Evolutionary conservation across 2,888 invertebrate genomes (phyloP), one percentile per base, ranked within the genome.

Genomic region (Drosophila nigritarsus): DNA sequence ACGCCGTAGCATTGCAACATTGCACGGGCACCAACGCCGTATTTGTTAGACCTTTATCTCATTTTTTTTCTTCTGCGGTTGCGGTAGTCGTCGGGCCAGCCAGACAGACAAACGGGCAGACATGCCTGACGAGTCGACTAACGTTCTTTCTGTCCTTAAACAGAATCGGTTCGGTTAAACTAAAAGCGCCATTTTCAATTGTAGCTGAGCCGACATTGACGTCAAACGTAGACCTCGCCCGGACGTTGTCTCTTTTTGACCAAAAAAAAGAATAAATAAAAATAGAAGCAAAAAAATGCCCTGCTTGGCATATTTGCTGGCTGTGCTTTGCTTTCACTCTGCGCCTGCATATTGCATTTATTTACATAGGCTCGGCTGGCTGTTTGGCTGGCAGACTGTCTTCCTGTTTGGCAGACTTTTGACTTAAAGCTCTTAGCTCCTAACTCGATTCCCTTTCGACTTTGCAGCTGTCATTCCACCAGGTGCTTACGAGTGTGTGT

Each of bases 291-390:
- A 55, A 51, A 63, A 76, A 78, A 73, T 74, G 68, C 65, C 64
- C 75, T 70, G 74, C 51, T 75, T 63, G 63, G 45, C 55, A 69
- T 72, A 70, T 66, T 74, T 69, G 38, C 71, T 42, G 64, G 45
- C 62, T 78, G 42, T 71, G 73, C 71, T 71, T 73, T 80, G 72
- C 78, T 73, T 75, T 75, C 67, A 73, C 71, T 75, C 65, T 64
- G 62, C 53, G 82, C 80, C 81, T 85, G 81, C 85, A 83, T 81
- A 83, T 76, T 87, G 87, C 85, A 83, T 86, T 82, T 86, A 87
- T 86, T 86, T 86, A 86, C 87, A 86, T 86, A 86, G 85, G 85
- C 87, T 78, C 48, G 65, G 32, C 55, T 68, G 51, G 34, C 64
- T 62, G 38, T n/a, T 55, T 34, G 53, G 50, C 53, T 70, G 59